Evolutionary conservation across 2,797 vertebrate species (phyloP), one percentile per base, ranked within the genome.

Genomic region (Crypturellus tataupa): DNA sequence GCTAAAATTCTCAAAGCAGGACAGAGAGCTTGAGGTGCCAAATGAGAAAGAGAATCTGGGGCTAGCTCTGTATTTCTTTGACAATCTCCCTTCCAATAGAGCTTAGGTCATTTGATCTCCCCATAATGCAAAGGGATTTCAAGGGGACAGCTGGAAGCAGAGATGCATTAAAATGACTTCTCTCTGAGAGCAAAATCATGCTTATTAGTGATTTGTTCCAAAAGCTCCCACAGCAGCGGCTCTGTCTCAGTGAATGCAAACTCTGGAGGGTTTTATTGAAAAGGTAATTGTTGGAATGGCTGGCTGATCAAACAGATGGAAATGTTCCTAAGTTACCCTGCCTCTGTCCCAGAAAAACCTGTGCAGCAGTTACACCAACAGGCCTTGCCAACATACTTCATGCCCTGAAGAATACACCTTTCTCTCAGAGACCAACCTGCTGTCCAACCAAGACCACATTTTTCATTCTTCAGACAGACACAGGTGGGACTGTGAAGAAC

Each of bases 61-160:
- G 23, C 49, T 91, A 33, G 60, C 24, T 77, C 47, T 80, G 33
- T 27, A 75, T 67, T 85, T 62, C 37, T 87, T 71, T 69, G 59
- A 84, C 58, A 62, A 42, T 85, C 55, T 90, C 24, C 64, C 53
- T 88, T 90, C 40, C 59, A 62, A 29, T 40, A 80, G 68, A 67
- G 71, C 40, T 88, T 18, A 55, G 44, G 87, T 84, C 68, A 90
- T 84, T 91, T 93, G 89, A 95, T 96, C 87, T 93, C 91, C 56
- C 47, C 51, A 53, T 2, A 68, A 90, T 10, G 60, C 77, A 64
- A 40, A 62, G 71, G 73, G 85, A 84, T 95, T 97, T 91, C 77
- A 94, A 89, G 84, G 69, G 68, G 92, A 90, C 70, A 96, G 90
- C 88, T 94, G 90, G 90, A 90, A 85, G 76, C 63, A 87, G 76